Percentiles rank a stretch among this genome's conserved stretches.
phyloP scores from a whole-genome alignment of 1,140 invertebrate genomes.

The Ceratosolen solmsi region DNA sequence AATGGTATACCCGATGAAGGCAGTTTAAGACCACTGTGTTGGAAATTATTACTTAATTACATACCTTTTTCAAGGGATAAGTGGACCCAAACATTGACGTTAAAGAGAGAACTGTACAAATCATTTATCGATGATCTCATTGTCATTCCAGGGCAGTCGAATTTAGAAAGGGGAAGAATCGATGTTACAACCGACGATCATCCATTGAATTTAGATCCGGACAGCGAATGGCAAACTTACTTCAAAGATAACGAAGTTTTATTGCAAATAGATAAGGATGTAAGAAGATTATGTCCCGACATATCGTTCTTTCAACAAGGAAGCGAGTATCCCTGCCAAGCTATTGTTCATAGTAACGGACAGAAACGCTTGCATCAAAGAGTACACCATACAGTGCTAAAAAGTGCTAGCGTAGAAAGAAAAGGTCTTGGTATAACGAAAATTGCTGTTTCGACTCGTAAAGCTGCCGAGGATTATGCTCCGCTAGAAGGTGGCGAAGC shows the following conservation, averaged over 20 bases:
- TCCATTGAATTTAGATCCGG: slow-evolving; percentile 94
- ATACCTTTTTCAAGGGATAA: slow-evolving; percentile 78
- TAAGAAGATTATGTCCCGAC: slow-evolving; percentile 93
- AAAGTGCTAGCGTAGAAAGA: slow-evolving; percentile 89
- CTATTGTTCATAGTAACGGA: slow-evolving; percentile 82
- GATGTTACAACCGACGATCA: slow-evolving; percentile 82
- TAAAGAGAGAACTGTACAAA: slow-evolving; percentile 84
- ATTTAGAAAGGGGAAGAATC: slow-evolving; percentile 73
- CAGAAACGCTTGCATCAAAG: slow-evolving; percentile 88
- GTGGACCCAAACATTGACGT: slow-evolving; percentile 79
- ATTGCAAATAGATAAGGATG: slow-evolving; percentile 97
- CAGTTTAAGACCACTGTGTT: slow-evolving; percentile 83
- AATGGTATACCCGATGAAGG: slow-evolving; percentile 90
- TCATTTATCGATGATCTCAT: slow-evolving; percentile 92
- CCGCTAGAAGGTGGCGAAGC: slow-evolving; percentile 90
- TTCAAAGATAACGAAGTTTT: slow-evolving; percentile 98
- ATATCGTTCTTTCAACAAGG: slow-evolving; percentile 97
- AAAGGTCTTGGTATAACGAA: slow-evolving; percentile 92
- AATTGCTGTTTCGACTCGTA: slow-evolving; percentile 79
- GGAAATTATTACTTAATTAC: slow-evolving; percentile 89
- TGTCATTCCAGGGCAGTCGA: slow-evolving; percentile 80
- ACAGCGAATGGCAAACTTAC: slow-evolving; percentile 93
- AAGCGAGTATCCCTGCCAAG: slow-evolving; percentile 87
- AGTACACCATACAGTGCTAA: slow-evolving; percentile 88
- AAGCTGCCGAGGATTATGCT: slow-evolving; percentile 84